These are phyloP conservation scores for Crenuchus spilurus DNA, from an alignment of 2,797 vertebrate genomes.

Conservation along the genomic window DNA sequence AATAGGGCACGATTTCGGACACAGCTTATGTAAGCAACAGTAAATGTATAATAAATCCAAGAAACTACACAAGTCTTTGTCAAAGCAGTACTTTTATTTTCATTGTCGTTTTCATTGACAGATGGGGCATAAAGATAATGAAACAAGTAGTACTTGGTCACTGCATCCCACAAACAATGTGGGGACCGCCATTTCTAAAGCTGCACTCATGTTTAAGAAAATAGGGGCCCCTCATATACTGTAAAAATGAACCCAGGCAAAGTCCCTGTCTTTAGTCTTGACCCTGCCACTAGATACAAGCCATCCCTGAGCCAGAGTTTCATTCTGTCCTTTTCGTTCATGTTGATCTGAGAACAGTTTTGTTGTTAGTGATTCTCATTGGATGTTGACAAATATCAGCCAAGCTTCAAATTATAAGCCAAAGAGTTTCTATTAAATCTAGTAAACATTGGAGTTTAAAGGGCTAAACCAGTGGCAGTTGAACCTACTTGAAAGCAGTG, in stretches of 20 bases:
- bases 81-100: conserved; percentile 31
- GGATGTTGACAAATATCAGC: not conserved
- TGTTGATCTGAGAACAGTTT: not conserved
- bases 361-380: too few relatives aligned
- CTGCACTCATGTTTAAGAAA: not conserved
- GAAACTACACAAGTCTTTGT: not conserved
- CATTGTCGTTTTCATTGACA: not conserved
- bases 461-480: not conserved
- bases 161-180: not conserved
- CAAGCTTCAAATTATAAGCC: not conserved
- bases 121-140: not conserved
- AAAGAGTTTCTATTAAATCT: not conserved
- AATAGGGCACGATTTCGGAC: not conserved
- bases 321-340: not conserved
- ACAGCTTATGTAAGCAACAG: not conserved
- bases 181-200: not conserved
- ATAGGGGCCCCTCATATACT: not conserved
- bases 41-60: not conserved
- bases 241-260: not conserved
- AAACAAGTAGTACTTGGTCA: not conserved
- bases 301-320: not conserved
- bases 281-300: not conserved
- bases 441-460: not conserved
- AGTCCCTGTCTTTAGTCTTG: not conserved
- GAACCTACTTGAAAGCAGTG: not conserved